A percentile compares a stretch with the other conserved stretches of the same genome.
phyloP scores from a whole-genome alignment of 2,888 invertebrate species.

The Lepidonotus clava region DNA sequence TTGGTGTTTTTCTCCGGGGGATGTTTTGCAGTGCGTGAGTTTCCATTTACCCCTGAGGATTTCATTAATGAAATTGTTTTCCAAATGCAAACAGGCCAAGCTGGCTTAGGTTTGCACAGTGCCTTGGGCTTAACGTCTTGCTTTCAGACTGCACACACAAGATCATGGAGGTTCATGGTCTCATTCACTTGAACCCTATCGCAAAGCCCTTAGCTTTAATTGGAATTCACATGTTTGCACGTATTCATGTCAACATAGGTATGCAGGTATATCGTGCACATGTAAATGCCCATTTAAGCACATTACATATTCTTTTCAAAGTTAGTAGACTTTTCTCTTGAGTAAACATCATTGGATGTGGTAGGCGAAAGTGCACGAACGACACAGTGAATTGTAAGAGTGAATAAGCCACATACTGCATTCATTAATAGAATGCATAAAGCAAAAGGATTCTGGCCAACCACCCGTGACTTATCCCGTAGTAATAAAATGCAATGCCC shows the following conservation, averaged over 20 bases:
- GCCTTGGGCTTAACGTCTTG: not conserved
- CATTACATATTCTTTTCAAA: not conserved
- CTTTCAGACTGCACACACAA: not conserved
- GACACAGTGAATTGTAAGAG: no score
- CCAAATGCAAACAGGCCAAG: slow-evolving; percentile 23
- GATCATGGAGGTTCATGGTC: not conserved
- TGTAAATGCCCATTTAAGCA: not conserved
- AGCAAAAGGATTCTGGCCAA: no score
- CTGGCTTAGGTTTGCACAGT: not conserved
- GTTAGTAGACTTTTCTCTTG: no score
- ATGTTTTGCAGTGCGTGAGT: slow-evolving; percentile 30
- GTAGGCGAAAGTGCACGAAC: no score
- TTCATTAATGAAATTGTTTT: slow-evolving; percentile 44
- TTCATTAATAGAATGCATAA: no score
- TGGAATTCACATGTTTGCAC: slow-evolving; percentile 12
- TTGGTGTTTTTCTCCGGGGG: not conserved
- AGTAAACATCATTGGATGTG: no score
- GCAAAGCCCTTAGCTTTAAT: not conserved
- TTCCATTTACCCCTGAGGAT: slow-evolving; percentile 10
- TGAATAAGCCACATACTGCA: no score
- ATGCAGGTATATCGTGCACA: not conserved
- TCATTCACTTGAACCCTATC: not conserved
- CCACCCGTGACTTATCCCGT: no score
- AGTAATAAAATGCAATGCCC: no score
- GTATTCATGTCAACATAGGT: not conserved